phyloP scores from a whole-genome alignment of 2,888 invertebrate genomes.

The Rotaria magnacalcarata region DNA sequence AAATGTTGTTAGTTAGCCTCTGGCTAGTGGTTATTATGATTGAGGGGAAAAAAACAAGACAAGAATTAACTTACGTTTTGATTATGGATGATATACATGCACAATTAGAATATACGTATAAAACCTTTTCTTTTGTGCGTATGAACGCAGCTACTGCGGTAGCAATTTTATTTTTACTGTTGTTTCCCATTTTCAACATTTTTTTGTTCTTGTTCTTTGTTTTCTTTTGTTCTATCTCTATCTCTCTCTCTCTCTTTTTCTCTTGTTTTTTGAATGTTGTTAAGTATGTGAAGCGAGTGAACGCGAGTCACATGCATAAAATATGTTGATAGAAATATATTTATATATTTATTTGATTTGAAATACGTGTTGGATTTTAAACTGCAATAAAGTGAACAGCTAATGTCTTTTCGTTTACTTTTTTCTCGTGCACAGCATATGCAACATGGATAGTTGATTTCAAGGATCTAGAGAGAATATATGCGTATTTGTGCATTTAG shows the following conservation, averaged over 20 bases:
- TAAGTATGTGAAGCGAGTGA: constrained; percentile 12
- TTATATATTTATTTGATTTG: background rate
- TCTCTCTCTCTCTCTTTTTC: background rate
- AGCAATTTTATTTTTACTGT: constrained; percentile 4
- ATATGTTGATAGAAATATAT: background rate
- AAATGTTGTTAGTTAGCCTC: constrained; percentile 6
- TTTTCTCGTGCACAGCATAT: background rate
- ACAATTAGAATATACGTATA: background rate
- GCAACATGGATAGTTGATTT: background rate
- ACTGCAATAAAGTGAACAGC: background rate
- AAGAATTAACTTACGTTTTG: background rate
- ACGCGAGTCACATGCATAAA: background rate
- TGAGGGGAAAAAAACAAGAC: background rate
- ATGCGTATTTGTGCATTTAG: too few relatives aligned
- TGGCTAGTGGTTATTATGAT: constrained; percentile 14
- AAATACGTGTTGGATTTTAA: background rate
- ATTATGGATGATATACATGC: constrained; percentile 14
- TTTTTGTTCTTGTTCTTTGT: background rate
- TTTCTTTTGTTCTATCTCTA: background rate
- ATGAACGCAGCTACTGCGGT: constrained; percentile 6
- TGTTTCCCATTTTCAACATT: background rate
- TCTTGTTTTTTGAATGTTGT: background rate
- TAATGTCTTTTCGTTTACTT: background rate
- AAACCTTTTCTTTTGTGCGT: background rate
- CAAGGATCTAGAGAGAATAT: too few relatives aligned